phyloP scores from a whole-genome alignment of 2,888 invertebrate species.

The Agrenia bidenticulata region DNA sequence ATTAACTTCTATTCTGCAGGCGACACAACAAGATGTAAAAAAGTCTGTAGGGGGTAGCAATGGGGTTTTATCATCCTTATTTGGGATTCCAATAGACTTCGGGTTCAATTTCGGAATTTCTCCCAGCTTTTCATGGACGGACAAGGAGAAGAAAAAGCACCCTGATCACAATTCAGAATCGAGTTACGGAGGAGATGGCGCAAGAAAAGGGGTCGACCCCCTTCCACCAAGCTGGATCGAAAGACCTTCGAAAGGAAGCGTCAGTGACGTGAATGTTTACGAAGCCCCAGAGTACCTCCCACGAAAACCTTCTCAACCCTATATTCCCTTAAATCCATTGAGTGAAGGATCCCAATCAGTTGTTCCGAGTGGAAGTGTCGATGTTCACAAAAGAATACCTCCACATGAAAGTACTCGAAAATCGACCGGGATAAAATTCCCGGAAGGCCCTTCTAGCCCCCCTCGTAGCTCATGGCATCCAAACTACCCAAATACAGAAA shows the following conservation, averaged over 20 bases:
- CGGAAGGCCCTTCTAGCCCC: conserved; percentile 23
- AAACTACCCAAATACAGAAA: conserved; percentile 50
- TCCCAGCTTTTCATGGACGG: conserved; percentile 45
- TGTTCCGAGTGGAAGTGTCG: conserved; percentile 45
- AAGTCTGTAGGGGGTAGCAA: conserved; percentile 25
- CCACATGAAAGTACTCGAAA: conserved; percentile 33
- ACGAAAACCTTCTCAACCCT: conserved; percentile 50
- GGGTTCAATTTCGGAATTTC: conserved; percentile 56
- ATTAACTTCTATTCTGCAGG: conserved; percentile 21
- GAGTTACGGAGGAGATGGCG: conserved; percentile 34
- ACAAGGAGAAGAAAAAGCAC: conserved; percentile 24
- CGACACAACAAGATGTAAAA: conserved; percentile 40
- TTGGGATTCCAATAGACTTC: conserved; percentile 77
- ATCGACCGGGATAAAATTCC: conserved; percentile 35
- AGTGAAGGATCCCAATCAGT: conserved; percentile 33
- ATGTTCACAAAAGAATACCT: conserved; percentile 47
- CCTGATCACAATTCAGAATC: conserved; percentile 12
- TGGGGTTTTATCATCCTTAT: conserved; percentile 64
- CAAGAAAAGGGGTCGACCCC: conserved; percentile 46
- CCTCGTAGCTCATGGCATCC: conserved; percentile 48
- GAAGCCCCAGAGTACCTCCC: conserved; percentile 52
- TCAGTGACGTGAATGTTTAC: conserved; percentile 25
- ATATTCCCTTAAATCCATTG: conserved; percentile 51
- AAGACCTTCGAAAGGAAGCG: conserved; percentile 45
- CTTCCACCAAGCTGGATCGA: conserved; percentile 50